Evolutionary conservation across 2,888 invertebrate species (phyloP), one percentile per base, ranked within the genome.

Genomic region (Galeruca laticollis): DNA sequence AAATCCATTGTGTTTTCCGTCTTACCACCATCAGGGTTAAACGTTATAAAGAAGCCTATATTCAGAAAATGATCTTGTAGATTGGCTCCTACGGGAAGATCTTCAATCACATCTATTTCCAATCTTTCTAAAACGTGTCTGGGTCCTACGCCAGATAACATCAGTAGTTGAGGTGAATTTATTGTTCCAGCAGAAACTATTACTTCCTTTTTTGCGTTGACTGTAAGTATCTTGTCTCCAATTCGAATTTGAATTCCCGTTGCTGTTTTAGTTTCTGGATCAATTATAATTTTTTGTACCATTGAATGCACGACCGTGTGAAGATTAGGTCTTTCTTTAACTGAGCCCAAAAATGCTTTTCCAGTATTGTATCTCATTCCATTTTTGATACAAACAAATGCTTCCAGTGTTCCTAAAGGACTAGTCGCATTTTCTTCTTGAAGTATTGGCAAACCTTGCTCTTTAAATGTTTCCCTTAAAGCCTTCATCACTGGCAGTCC

Each of bases 131-230:
- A 84, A 67, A 88, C 85, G 0, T 87, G 80, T 61, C 81, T 82
- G 0, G 89, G 89, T 0, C 90, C 90, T 9, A 92, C 86, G 0
- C 93, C 93, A 0, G 91, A 92, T 11, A 92, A 82, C 89, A 92
- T 88, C 52, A 93, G 83, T 6, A 93, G 77, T 79, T 93, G 91
- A 0, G 93, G 91, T 1, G 90, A 88, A 76, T 89, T 91, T 62
- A 93, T 86, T 3, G 90, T 87, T 3, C 93, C 93, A 0, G 89
- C 90, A 11, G 90, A 89, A 4, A 93, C 77, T 65, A 93, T 89
- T 0, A 93, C 87, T 77, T 91, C 91, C 70, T 88, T 89, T 10
- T 84, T 85, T 2, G 90, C 90, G 60, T 74, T 77, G 9, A 80
- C 71, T 2, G 69, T 80, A 0, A 84, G 59, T 4, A 71, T 73